phyloP scores from a whole-genome alignment of 2,113 vertebrate species.

The Patagioenas fasciata region DNA sequence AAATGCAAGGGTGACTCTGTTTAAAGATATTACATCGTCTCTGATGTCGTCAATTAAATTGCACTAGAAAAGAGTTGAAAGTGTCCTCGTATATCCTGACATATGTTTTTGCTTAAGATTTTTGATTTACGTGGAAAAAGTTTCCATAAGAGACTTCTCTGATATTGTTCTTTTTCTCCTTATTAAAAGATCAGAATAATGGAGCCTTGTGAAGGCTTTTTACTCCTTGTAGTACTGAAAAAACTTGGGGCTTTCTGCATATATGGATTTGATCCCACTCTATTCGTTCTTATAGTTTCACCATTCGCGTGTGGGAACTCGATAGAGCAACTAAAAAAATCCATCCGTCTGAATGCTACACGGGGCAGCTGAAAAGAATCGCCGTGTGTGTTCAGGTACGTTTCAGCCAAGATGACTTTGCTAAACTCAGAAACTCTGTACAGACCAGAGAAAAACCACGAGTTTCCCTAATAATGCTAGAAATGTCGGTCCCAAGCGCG shows the following conservation, averaged over 20 bases:
- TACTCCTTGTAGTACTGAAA: background rate
- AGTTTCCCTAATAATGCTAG: background rate
- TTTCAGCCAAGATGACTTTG: background rate
- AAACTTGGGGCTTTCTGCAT: background rate
- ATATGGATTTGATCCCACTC: background rate
- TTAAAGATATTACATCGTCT: background rate
- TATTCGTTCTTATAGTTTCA: conserved; percentile 71
- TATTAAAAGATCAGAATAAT: background rate
- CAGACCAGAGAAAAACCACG: background rate
- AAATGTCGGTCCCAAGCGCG: background rate
- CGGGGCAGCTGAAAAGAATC: conserved; percentile 78
- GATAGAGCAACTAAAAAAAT: conserved; percentile 84
- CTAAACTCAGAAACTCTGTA: background rate
- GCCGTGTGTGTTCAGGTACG: conserved; percentile 79
- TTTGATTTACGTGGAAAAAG: background rate
- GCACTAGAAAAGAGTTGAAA: background rate
- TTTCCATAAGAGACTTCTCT: background rate
- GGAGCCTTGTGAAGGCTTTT: background rate
- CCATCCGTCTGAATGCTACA: conserved; percentile 79
- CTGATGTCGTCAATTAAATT: background rate
- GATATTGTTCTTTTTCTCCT: background rate
- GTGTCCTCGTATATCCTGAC: background rate
- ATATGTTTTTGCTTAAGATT: background rate
- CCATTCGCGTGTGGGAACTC: conserved; percentile 86
- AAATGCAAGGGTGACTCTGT: fast-evolving